Evolutionary conservation across 2,797 vertebrate species (phyloP).

Genomic region (Malacoraja senta): DNA sequence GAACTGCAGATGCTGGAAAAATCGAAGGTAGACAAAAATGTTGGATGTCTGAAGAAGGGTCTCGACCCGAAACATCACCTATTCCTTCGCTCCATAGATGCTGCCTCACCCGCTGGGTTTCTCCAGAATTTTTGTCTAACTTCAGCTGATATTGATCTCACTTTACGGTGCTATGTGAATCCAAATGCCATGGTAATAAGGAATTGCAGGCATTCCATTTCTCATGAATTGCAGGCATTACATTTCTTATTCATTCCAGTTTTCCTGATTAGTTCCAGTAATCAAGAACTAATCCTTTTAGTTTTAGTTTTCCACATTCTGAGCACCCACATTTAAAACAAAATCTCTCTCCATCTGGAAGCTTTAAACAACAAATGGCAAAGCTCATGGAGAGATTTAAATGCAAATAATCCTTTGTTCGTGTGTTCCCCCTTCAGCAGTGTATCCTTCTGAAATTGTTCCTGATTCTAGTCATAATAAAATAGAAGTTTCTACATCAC

Average conservation of each 20-base stretch:
- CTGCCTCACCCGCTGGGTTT: too few species aligned
- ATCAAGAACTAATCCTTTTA: too few species aligned
- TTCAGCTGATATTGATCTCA: neutral
- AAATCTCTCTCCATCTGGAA: neutral
- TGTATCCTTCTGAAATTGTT: conserved; percentile 11
- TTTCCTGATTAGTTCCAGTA: neutral
- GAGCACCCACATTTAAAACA: neutral
- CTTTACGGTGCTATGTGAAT: neutral
- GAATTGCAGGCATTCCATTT: neutral
- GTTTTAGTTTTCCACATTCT: neutral
- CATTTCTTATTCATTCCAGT: neutral
- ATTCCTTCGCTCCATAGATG: too few species aligned
- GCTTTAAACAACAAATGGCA: neutral
- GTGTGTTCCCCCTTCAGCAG: neutral
- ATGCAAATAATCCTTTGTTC: neutral
- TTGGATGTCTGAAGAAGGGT: too few species aligned
- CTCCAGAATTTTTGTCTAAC: too few species aligned
- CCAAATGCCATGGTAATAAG: neutral
- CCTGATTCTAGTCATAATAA: neutral
- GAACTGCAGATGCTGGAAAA: too few species aligned
- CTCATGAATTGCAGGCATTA: neutral
- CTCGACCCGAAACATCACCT: too few species aligned
- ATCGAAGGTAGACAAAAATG: too few species aligned
- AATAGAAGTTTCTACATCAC: neutral
- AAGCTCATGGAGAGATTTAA: neutral